Evolutionary conservation across 2,113 vertebrate genomes (phyloP).

Genomic region (Aldabrachelys gigantea): DNA sequence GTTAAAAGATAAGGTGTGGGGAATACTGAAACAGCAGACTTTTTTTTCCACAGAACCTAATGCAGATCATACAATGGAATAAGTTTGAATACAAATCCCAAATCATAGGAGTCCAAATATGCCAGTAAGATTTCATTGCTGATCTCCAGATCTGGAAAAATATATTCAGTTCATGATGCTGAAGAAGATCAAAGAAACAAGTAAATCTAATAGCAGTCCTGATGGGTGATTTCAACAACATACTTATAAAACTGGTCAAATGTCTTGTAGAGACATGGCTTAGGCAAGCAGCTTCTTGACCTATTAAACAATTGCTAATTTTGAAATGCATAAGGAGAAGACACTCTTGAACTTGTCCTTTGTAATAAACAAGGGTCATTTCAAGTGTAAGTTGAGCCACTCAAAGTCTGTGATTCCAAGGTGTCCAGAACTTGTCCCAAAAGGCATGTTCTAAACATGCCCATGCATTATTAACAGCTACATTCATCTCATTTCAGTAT

Average conservation of each 20-base stretch:
- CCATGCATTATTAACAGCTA: neutral
- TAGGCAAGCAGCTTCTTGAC: neutral
- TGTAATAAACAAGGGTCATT: rapidly evolving
- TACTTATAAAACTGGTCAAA: neutral
- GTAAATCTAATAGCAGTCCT: neutral
- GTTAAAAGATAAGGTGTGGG: neutral
- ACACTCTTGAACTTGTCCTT: neutral
- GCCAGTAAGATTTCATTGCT: neutral
- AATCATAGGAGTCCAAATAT: neutral
- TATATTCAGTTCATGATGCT: neutral
- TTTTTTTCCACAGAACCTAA: neutral
- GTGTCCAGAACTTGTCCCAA: neutral
- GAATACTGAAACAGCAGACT: neutral
- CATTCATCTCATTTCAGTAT: neutral
- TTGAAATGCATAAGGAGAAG: neutral
- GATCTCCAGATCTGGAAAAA: neutral
- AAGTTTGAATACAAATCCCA: neutral
- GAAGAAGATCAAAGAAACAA: neutral
- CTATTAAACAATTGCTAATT: neutral
- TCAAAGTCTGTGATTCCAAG: neutral
- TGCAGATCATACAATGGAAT: neutral
- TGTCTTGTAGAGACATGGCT: neutral
- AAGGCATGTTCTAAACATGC: neutral
- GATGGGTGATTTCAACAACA: neutral
- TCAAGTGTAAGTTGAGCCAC: neutral